Base-by-base conservation (phyloP, 2,797 vertebrate genomes). In the Syndactyla subalaris region DNA sequence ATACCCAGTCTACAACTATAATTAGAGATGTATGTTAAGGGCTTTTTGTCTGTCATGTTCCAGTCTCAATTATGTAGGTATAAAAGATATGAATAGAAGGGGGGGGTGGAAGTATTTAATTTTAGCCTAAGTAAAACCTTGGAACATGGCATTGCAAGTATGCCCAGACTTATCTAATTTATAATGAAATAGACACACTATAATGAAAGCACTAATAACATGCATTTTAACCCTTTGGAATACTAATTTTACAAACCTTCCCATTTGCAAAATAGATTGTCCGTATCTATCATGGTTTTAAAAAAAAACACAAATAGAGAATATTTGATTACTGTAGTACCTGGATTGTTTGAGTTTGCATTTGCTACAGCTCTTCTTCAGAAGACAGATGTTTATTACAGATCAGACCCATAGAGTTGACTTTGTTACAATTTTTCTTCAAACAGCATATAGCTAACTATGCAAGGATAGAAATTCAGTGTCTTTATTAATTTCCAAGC, bases 401-500 rank as follows among this genome's bases (percentile, higher is more conserved):
- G 55, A 52, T 61, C 32, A 49, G 65, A 83, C 32, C 22, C 14
- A 43, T 29, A 22, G 43, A 82, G 32, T 43, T 88, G 49, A 63
- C 61, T 76, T 71, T 14, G 12, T 77, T 74, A 46, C 39, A 62
- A 13, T 82, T 71, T 77, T 90, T 90, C 54, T 77, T 88, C 77
- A n/a, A 93, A 32, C 2, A 29, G 24, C 30, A 29, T 82, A 22
- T 49, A 63, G 38, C 29, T 58, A 80, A 93, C 39, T 80, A 21
- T 11, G 21, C 21, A 62, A 91, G 43, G 19, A 41, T 72, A 72
- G 61, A 94, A 80, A 43, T 78, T 9, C n/a, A 61, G 17, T 88
- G 92, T 91, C 23, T 92, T 93, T 62, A 12, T 65, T 93, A 62
- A 86, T 95, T 96, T 92, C 39, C n/a, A 88, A 91, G 20, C 39